Conservation (phyloP, 2,888 invertebrate species). For the Xanthorhoe spadicearia region DNA sequence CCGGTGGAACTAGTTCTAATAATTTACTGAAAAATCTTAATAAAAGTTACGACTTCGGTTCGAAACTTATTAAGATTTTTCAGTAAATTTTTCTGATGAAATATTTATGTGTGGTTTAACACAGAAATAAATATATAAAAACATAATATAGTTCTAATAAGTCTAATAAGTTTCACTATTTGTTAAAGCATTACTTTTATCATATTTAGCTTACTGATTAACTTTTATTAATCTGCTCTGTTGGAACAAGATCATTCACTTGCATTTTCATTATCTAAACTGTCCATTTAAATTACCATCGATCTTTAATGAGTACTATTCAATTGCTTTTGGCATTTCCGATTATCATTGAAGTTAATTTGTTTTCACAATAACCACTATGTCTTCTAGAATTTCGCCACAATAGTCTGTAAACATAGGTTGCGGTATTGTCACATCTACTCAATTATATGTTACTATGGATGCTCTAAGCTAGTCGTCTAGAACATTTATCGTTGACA, state of each 20-base stretch:
- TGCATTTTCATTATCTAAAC: neutral
- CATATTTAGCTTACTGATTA: neutral
- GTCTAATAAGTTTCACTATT: neutral
- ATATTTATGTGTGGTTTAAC: no score
- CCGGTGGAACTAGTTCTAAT: neutral
- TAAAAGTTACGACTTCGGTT: no score
- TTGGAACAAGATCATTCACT: neutral
- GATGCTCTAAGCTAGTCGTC: constrained; percentile 6
- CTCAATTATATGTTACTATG: constrained; percentile 19
- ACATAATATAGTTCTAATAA: no score
- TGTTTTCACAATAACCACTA: constrained; percentile 12
- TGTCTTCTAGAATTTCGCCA: constrained; percentile 16
- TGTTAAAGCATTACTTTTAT: neutral
- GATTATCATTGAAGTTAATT: constrained; percentile 5
- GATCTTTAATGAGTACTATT: neutral
- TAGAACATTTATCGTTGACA: neutral
- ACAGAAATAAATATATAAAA: no score
- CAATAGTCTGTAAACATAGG: constrained; percentile 18
- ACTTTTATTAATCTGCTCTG: neutral
- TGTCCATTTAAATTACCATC: neutral
- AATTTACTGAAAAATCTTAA: no score
- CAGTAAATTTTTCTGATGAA: no score
- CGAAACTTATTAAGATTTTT: no score
- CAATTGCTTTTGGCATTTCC: neutral
- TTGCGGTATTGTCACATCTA: constrained; percentile 15